Conservation (phyloP, 2,113 vertebrate genomes). For the Heterocephalus glaber region DNA sequence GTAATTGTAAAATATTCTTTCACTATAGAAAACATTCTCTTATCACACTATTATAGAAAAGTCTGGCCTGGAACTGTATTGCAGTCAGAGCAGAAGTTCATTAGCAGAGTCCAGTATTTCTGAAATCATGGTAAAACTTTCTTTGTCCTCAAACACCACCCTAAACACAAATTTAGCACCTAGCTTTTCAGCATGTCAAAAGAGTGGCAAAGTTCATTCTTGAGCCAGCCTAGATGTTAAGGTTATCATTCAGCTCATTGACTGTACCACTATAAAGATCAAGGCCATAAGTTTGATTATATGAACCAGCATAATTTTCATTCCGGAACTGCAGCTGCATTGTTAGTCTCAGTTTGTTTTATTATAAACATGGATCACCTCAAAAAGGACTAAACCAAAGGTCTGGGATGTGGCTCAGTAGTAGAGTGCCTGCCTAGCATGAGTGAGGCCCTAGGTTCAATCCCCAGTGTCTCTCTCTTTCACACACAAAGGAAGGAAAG, state of each 20-base stretch:
- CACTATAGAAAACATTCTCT: constrained; percentile 23
- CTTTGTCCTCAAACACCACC: not conserved
- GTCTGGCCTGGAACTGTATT: not conserved
- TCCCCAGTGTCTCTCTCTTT: not conserved
- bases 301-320: not conserved
- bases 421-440: not conserved
- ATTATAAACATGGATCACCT: constrained; percentile 15
- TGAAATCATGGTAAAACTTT: not conserved
- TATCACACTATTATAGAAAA: not conserved
- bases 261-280: not conserved
- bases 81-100: not conserved
- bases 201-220: not conserved
- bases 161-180: not conserved
- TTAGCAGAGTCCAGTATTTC: not conserved
- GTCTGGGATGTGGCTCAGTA: not conserved
- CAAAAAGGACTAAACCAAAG: not conserved
- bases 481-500: not conserved
- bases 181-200: not conserved
- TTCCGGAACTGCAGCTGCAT: not conserved
- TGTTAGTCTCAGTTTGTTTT: not conserved
- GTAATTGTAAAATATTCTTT: constrained; percentile 21
- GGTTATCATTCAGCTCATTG: not conserved
- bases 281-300: not conserved
- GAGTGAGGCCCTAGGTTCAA: not conserved
- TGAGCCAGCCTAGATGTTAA: not conserved